Base-by-base conservation (phyloP, 2,797 vertebrate species). In the Limosa lapponica region DNA sequence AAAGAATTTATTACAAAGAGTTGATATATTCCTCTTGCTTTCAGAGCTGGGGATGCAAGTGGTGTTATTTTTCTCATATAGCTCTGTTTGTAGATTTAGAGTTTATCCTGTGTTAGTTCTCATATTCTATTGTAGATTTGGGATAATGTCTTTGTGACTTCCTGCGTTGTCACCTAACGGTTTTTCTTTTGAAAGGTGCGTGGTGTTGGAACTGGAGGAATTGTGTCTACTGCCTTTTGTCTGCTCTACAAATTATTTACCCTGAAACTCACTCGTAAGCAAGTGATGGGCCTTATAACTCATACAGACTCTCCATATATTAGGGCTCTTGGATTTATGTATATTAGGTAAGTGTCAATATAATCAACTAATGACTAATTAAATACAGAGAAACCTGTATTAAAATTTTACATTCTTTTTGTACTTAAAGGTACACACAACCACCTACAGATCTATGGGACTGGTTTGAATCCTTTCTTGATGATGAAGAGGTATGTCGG, bases 401-500 rank as follows among this genome's bases (percentile, higher is more conserved):
- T 96, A 94, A 95, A 81, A 39, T 78, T 78, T 86, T 54, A n/a
- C 3, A 0, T 16, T 96, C 7, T 97, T 85, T 93, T 94, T 96
- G 15, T 94, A 34, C 84, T 97, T 98, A 5, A 97, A 99, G 99
- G 98, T 99, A 99, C 96, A 99, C 99, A 96, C 99, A 99, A 59
- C 99, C 99, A 64, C 99, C 99, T 96, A 97, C 99, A 97, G 99
- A 99, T 97, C 98, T 99, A 57, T 98, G 99, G 97, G 99, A 99
- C 93, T 99, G 99, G 99, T 99, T 99, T 98, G 99, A 99, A 97
- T 99, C 98, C 94, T 99, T 99, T 98, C 98, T 99, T 98, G 99
- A 99, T 99, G 99, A 99, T 98, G 99, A 99, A 98, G 99, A 99
- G 99, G 99, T 99, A 99, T 99, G 99, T 99, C 99, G 91, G 71